Evolutionary conservation across 2,888 invertebrate species (phyloP).

Genomic region (Danaus chrysippus): DNA sequence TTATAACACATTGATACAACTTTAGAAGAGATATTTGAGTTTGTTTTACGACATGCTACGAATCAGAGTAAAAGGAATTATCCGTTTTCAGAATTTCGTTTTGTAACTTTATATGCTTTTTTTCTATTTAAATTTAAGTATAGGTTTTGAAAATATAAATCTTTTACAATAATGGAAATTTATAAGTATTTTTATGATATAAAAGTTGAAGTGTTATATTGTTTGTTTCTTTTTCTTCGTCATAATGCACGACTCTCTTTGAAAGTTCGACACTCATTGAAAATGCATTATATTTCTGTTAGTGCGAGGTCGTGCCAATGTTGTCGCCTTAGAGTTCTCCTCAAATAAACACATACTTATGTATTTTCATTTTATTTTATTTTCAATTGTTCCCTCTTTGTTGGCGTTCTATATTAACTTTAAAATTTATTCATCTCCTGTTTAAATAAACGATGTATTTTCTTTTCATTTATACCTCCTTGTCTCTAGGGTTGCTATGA

Average conservation of each 20-base stretch:
- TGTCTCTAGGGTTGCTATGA: background rate
- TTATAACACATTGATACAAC: conserved; percentile 7
- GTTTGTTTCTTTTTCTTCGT: conserved; percentile 20
- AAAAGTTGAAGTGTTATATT: conserved; percentile 22
- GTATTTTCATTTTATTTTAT: conserved; percentile 22
- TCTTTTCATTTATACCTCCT: background rate
- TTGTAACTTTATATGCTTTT: too few relatives aligned
- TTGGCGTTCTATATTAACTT: background rate
- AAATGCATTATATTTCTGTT: conserved; percentile 35
- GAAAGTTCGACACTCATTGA: conserved; percentile 29
- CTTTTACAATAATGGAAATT: too few relatives aligned
- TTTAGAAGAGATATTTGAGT: background rate
- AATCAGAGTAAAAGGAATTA: too few relatives aligned
- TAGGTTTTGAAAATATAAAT: too few relatives aligned
- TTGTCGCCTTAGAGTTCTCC: conserved; percentile 33
- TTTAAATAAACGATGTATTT: background rate
- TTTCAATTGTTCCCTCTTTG: conserved; percentile 21
- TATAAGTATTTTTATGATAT: too few relatives aligned
- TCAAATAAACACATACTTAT: conserved; percentile 34
- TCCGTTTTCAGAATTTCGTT: too few relatives aligned
- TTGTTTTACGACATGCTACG: background rate
- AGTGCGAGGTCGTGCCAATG: conserved; percentile 31
- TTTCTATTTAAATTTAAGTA: too few relatives aligned
- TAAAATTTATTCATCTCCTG: background rate
- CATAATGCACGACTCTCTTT: conserved; percentile 22